Base-by-base conservation (phyloP, 2,113 vertebrate genomes). In the Cepphus grylle region DNA sequence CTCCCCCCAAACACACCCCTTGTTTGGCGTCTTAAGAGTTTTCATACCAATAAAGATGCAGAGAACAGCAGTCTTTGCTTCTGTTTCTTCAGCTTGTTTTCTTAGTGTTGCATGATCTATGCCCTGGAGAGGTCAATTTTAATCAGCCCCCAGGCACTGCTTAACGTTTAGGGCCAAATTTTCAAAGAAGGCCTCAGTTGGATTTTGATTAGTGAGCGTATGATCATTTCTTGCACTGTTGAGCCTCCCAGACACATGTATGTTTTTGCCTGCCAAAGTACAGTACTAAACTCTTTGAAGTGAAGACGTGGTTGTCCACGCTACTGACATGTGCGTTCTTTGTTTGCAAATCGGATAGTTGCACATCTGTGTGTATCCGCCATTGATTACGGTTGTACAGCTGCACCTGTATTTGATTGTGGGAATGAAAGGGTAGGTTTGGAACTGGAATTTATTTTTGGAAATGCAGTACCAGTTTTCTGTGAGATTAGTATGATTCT, bases 41-140 rank as follows among this genome's bases (percentile, higher is more conserved):
- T 97, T 98, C 97, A 97, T 96, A 93, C 97, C 97, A 96, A 97
- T 98, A 98, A 98, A 98, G 97, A 96, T 83, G 93, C 96, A 95
- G 62, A 53, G 94, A 98, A 96, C 97, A 96, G 97, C 95, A 90
- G 94, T 94, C 94, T 96, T 96, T 93, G 76, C 96, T 97, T 94
- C 96, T 97, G 94, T 94, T 95, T 96, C 96, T 92, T 94, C 94
- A 93, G 96, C 85, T 97, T 97, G 94, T 97, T 98, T 98, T 96
- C 97, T 97, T 95, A 95, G 93, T 96, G 96, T 98, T 96, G 85
- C 94, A 90, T 96, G 97, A 97, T 97, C 97, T 70, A 53, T 98
- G 97, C 95, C 96, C 73, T 0, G 25, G 58, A 97, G 95, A 97
- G 97, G 97, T 98, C 93, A 92, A 96, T 98, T 97, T 97, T 97